Conservation (phyloP, 2,113 vertebrate species). For the Crotalus horridus region DNA sequence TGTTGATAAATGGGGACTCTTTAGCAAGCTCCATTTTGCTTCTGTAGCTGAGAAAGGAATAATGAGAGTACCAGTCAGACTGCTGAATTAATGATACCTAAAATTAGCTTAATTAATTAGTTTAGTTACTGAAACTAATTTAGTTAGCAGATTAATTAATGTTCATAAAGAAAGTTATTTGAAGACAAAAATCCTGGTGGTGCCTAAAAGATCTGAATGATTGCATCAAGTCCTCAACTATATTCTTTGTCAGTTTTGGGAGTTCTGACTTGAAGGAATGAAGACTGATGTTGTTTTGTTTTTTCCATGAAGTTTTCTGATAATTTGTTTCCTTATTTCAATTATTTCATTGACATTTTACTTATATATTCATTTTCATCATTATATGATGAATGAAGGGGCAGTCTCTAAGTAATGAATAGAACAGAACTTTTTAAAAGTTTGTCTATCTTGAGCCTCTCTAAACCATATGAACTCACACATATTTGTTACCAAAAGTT, state of each 20-base stretch:
- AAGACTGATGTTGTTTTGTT: not conserved
- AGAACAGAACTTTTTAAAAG: not conserved
- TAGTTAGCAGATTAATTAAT: conserved; percentile 69
- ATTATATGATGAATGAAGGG: not conserved
- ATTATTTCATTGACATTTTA: not conserved
- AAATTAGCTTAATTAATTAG: conserved; percentile 74
- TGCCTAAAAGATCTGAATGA: conserved; percentile 15
- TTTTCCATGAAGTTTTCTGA: not conserved
- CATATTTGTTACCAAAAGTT: not conserved
- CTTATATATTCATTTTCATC: not conserved
- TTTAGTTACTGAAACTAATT: conserved; percentile 64
- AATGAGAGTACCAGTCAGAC: conserved; percentile 60
- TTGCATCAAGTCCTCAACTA: not conserved
- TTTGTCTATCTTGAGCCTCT: not conserved
- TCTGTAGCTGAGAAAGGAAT: conserved; percentile 48
- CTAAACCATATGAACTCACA: not conserved
- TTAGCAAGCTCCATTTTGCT: conserved; percentile 50
- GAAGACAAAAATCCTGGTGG: conserved; percentile 43
- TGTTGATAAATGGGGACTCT: conserved; percentile 59
- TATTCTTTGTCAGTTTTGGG: not conserved
- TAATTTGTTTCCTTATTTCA: not conserved
- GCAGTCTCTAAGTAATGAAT: not conserved
- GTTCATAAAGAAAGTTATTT: conserved; percentile 51
- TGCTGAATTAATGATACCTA: conserved; percentile 70
- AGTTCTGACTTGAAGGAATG: not conserved